Evolutionary conservation across 2,888 invertebrate species (phyloP), one percentile per base, ranked within the genome.

Genomic region (Agrotis puta): DNA sequence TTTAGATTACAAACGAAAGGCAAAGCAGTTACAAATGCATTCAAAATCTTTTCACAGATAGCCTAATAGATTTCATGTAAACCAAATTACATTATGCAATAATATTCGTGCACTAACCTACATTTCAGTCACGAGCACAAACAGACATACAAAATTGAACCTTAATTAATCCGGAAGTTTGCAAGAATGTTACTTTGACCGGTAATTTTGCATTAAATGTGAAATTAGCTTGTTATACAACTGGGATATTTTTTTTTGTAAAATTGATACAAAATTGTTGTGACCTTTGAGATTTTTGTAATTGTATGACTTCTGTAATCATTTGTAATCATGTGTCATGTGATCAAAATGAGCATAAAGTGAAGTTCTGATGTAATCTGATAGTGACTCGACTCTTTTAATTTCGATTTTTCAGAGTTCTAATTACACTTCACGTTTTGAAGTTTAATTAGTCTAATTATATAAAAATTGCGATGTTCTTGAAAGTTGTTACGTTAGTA

Each of bases 121-220:
- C 71, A 65, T 81, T 63, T 63, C 68, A 77, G 79, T 84, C 84
- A 85, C 82, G 77, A 81, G 77, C 82, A 69, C 66, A 81, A 65
- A 78, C 67, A 75, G 53, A 69, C 81, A 66, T 20, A 73, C 76
- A 64, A 85, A 83, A 88, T 59, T 85, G 53, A 74, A 81, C 83
- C 70, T 71, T 82, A 85, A 75, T 70, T n/a, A 56, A 20, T 53
- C 70, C 83, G 84, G 84, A 84, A 78, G 74, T 64, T 74, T 62
- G 56, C 50, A 50, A 53, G 59, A 68, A 74, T 78, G 76, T 74
- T 65, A 66, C 20, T 70, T 80, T 70, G 64, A 63, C 63, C 59
- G 9, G 72, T 59, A 70, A 74, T 64, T 39, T 39, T 47, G 53
- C 50, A n/a, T 33, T 76, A 62, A 76, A 70, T 48, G 67, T 68